Percentiles rank a stretch among this genome's conserved stretches.
These are phyloP conservation scores for Zaprionus tsacasi DNA, from an alignment of 1,140 invertebrate genomes.

Conservation along the genomic window DNA sequence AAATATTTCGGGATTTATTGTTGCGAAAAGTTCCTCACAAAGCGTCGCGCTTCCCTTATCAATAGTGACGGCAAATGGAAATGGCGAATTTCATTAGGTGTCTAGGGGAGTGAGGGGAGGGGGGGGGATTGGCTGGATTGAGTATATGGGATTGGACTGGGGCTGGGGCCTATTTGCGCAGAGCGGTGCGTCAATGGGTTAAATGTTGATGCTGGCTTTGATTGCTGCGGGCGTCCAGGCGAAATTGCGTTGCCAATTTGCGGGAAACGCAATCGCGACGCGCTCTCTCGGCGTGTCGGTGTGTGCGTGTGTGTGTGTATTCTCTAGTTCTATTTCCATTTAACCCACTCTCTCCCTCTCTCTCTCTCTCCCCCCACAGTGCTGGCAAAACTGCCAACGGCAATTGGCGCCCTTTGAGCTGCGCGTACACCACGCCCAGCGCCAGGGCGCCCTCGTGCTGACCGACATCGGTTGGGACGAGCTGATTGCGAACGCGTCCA, in stretches of 20 bases:
- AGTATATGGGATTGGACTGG: neutral
- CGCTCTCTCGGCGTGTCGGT: neutral
- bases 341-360: constrained; percentile 1
- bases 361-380: constrained; percentile 59
- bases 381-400: constrained; percentile 72
- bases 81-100: neutral
- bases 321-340: constrained; percentile 2
- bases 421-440: constrained; percentile 66
- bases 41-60: neutral
- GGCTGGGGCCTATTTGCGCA: constrained; percentile 14
- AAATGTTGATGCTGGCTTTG: constrained; percentile 35
- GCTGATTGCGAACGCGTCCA: constrained; percentile 86
- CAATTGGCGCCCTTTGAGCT: constrained; percentile 62
- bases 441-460: constrained; percentile 86
- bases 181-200: constrained; percentile 28
- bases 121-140: neutral
- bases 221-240: constrained; percentile 36
- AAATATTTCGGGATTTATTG: neutral
- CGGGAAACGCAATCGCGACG: constrained; percentile 24
- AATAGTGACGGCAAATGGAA: neutral
- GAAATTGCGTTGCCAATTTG: constrained; percentile 52
- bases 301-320: neutral
- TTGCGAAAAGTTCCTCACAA: neutral
- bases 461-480: constrained; percentile 90
- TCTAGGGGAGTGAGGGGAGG: neutral